A percentile compares a stretch with the other conserved stretches of the same genome.
phyloP scores from a whole-genome alignment of 2,113 vertebrate genomes.

The Indri indri region DNA sequence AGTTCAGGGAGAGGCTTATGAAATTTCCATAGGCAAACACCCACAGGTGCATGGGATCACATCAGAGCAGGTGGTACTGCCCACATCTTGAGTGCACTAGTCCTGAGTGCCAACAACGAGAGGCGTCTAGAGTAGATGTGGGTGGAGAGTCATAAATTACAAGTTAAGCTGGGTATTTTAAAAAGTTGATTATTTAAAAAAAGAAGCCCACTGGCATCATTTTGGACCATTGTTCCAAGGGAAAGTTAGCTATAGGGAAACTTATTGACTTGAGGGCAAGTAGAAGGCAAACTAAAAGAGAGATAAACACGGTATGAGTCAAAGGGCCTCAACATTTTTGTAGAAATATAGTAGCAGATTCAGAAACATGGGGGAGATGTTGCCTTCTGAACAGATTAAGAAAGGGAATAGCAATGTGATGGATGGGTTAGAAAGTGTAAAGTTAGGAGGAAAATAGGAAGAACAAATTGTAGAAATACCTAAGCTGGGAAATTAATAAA shows the following conservation, averaged over 20 bases:
- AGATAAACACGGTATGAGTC: neutral
- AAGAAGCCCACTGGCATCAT: neutral
- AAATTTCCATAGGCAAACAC: neutral
- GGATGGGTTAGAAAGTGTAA: neutral
- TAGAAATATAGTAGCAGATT: neutral
- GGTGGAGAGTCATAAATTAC: neutral
- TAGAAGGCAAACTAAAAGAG: neutral
- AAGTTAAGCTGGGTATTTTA: neutral
- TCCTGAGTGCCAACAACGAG: neutral
- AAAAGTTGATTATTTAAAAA: neutral
- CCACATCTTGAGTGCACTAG: neutral
- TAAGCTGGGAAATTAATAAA: neutral
- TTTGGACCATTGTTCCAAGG: conserved; percentile 2
- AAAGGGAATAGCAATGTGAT: neutral
- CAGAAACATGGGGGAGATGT: neutral
- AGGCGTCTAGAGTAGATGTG: neutral
- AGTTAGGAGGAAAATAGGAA: neutral
- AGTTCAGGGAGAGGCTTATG: neutral
- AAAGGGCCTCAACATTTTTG: neutral
- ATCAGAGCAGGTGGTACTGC: neutral
- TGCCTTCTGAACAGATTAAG: neutral
- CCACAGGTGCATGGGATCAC: neutral
- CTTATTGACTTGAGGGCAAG: neutral
- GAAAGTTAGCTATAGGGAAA: neutral
- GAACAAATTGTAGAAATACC: neutral